phyloP scores from a whole-genome alignment of 2,888 invertebrate species.

The Autographa pulchrina region DNA sequence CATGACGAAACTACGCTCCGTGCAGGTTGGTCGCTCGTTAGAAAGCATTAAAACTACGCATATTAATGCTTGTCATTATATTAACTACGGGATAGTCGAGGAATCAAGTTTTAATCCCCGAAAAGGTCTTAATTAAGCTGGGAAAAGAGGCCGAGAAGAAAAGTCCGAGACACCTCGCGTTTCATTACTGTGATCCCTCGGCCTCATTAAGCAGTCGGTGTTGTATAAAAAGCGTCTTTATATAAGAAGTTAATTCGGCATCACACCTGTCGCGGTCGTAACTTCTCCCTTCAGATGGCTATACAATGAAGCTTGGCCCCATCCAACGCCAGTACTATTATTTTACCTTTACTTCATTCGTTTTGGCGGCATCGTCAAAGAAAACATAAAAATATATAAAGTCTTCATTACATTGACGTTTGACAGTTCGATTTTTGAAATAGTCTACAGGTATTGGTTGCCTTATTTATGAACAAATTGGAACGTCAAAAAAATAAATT shows the following conservation, averaged over 20 bases:
- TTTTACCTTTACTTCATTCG: slow-evolving; percentile 76
- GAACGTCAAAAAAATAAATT: slow-evolving; percentile 64
- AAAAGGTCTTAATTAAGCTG: slow-evolving; percentile 80
- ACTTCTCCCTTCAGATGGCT: slow-evolving; percentile 83
- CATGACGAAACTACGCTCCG: slow-evolving; percentile 62
- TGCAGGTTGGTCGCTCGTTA: slow-evolving; percentile 77
- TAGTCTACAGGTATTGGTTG: slow-evolving; percentile 70
- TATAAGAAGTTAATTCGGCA: slow-evolving; percentile 88
- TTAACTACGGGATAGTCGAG: slow-evolving; percentile 61
- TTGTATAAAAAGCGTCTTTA: slow-evolving; percentile 86
- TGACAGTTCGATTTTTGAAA: slow-evolving; percentile 85
- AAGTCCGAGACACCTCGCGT: slow-evolving; percentile 77
- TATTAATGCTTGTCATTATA: slow-evolving; percentile 61
- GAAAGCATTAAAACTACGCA: slow-evolving; percentile 62
- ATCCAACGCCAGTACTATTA: slow-evolving; percentile 77
- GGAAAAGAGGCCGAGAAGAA: slow-evolving; percentile 75
- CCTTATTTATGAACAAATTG: slow-evolving; percentile 73
- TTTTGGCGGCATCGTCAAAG: slow-evolving; percentile 84
- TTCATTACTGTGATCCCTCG: slow-evolving; percentile 83
- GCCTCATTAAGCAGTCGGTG: slow-evolving; percentile 84
- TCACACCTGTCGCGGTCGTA: slow-evolving; percentile 88
- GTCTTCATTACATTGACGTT: slow-evolving; percentile 82
- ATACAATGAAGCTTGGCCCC: slow-evolving; percentile 84
- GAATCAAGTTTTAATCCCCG: slow-evolving; percentile 71
- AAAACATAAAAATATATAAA: slow-evolving; percentile 80